Evolutionary conservation across 2,888 invertebrate genomes (phyloP), one percentile per base, ranked within the genome.

Genomic region (Oxytorus armatus): DNA sequence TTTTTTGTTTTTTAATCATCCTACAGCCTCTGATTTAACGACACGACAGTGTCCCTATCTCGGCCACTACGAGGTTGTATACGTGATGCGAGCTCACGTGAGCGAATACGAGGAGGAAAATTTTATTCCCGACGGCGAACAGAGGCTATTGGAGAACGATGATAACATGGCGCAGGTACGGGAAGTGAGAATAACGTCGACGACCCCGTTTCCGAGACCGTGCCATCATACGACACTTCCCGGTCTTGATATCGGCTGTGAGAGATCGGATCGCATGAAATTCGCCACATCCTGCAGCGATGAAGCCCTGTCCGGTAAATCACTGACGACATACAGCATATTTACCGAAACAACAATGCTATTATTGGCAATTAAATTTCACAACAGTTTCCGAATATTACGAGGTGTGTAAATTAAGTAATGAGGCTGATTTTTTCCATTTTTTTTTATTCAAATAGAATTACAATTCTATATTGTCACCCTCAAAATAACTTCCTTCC

Each of bases 241-340:
- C 29, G 86, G 87, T 36, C 83, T 91, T 75, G 90, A 90, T 82
- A 90, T 91, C 81, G 91, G 91, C 63, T 91, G 91, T 85, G 88
- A 88, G 80, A 89, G 85, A 65, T 88, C 90, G 47, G 90, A 91
- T 82, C 86, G 90, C 53, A 90, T 91, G 90, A 90, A 90, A 77
- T 88, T 89, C 70, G 86, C 89, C 49, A 88, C 90, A 16, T 89
- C 90, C 36, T 91, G 90, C 85, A 86, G 85, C 81, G 89, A 90
- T 80, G 90, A 90, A 39, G 85, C 89, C 25, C 83, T 89, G 16
- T 90, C 89, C 63, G 90, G 88, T 88, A 75, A 86, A 86, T 85
- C 47, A 44, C 0, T 49, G 18, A 21, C 16, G 7, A 7, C 16
- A 14, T 4, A 4, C 10, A 10, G 1, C 21, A 10, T 51, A 21